Conservation (phyloP, 2,113 vertebrate species). For the Coreoperca whiteheadi region DNA sequence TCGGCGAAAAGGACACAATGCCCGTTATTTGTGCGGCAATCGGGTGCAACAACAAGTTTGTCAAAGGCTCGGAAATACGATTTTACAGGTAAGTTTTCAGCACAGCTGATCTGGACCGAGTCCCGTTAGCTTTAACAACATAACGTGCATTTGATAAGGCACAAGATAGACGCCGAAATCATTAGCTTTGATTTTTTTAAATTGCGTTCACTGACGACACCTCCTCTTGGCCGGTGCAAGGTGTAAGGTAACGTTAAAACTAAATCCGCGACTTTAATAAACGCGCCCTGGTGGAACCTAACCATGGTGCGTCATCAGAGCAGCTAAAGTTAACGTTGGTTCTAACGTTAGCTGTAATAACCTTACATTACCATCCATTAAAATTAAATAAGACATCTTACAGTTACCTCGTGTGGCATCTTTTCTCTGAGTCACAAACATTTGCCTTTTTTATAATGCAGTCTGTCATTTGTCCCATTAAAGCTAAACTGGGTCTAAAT, state of each 20-base stretch:
- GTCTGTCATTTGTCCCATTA: neutral
- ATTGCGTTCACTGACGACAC: neutral
- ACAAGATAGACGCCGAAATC: neutral
- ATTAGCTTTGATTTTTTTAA: neutral
- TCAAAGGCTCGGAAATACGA: conserved; percentile 85
- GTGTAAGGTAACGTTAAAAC: neutral
- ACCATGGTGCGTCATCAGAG: too few species aligned
- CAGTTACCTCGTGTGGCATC: neutral
- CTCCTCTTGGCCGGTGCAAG: rapidly evolving
- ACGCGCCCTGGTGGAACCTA: neutral
- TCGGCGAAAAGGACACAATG: conserved; percentile 57
- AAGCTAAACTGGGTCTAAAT: neutral
- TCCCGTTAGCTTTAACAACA: neutral
- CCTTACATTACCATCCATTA: neutral
- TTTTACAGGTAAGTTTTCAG: conserved; percentile 81
- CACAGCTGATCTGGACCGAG: neutral
- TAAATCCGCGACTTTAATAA: neutral
- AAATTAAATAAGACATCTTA: neutral
- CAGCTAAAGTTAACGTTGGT: neutral
- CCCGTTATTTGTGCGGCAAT: conserved; percentile 83
- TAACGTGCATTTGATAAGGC: neutral
- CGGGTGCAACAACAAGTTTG: conserved; percentile 85
- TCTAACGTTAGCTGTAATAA: neutral
- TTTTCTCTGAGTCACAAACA: neutral
- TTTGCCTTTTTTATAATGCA: neutral